Evolutionary conservation across 2,113 vertebrate genomes (phyloP).

Genomic region (Coryphaenoides rupestris): DNA sequence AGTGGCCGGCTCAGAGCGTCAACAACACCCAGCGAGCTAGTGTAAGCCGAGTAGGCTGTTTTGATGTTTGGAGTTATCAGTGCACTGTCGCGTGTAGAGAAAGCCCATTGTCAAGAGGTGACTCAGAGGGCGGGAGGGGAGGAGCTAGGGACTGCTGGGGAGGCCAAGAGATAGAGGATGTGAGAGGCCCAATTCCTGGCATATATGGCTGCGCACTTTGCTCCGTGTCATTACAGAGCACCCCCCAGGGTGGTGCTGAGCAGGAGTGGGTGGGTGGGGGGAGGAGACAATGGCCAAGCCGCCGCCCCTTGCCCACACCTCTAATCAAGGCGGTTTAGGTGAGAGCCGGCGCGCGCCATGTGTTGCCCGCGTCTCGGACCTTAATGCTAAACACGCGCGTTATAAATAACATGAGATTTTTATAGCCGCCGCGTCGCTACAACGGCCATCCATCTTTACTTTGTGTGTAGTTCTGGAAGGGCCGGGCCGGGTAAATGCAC

Average conservation of each 20-base stretch:
- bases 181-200: background rate
- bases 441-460: slow-evolving; percentile 46
- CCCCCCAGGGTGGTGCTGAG: background rate
- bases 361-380: slow-evolving; percentile 6
- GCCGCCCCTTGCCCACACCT: background rate
- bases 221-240: slow-evolving; percentile 6
- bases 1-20: background rate
- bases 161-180: background rate
- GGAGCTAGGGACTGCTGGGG: background rate
- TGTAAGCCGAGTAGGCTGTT: slow-evolving; percentile 1
- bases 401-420: slow-evolving; percentile 26
- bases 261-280: too few relatives aligned
- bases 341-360: background rate
- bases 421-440: slow-evolving; percentile 26
- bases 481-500: slow-evolving; percentile 46
- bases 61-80: background rate
- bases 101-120: slow-evolving; percentile 10
- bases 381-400: background rate
- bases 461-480: slow-evolving; percentile 32
- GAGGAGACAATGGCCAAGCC: slow-evolving; percentile 14
- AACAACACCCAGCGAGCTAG: background rate
- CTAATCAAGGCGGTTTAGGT: slow-evolving; percentile 1
- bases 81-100: slow-evolving; percentile 2
- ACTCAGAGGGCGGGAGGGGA: background rate
- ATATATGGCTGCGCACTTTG: slow-evolving; percentile 7